phyloP scores from a whole-genome alignment of 2,888 invertebrate genomes.

The Rhingia rostrata region DNA sequence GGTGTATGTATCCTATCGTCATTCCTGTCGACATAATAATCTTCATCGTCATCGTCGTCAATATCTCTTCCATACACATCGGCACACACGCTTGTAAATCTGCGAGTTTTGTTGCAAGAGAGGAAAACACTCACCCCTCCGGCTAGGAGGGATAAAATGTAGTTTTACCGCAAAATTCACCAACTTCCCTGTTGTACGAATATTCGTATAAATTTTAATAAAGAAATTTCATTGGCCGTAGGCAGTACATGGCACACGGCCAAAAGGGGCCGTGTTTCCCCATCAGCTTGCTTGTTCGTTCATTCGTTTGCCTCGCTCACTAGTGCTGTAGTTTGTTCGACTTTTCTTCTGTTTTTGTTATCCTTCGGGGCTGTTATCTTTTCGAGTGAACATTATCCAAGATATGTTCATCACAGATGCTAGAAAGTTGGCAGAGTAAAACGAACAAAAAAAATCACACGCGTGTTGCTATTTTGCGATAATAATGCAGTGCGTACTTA shows the following conservation, averaged over 20 bases:
- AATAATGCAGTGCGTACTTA: too few species aligned
- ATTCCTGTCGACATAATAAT: constrained; percentile 43
- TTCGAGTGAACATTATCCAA: constrained; percentile 20
- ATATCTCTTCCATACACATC: constrained; percentile 14
- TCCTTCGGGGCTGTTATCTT: constrained; percentile 32
- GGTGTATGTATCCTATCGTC: constrained; percentile 54
- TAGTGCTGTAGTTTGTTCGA: constrained; percentile 43
- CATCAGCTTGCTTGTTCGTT: constrained; percentile 25
- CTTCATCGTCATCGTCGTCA: constrained; percentile 29
- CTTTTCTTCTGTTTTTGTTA: constrained; percentile 58
- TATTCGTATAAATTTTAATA: constrained; percentile 76
- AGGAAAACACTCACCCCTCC: constrained; percentile 17
- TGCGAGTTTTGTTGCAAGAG: constrained; percentile 33
- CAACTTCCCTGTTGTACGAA: constrained; percentile 69
- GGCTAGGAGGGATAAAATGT: constrained; percentile 42
- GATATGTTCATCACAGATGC: constrained; percentile 2
- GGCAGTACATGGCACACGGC: constrained; percentile 77
- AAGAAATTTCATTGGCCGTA: constrained; percentile 77
- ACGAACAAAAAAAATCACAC: too few species aligned
- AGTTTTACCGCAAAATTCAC: constrained; percentile 70
- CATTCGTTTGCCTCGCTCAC: constrained; percentile 14
- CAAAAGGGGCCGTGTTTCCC: constrained; percentile 75
- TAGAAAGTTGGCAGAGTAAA: too few species aligned
- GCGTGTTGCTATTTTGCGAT: too few species aligned
- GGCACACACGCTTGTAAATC: constrained; percentile 33